Evolutionary conservation across 2,797 vertebrate species (phyloP).

Genomic region (Erpetoichthys calabaricus): DNA sequence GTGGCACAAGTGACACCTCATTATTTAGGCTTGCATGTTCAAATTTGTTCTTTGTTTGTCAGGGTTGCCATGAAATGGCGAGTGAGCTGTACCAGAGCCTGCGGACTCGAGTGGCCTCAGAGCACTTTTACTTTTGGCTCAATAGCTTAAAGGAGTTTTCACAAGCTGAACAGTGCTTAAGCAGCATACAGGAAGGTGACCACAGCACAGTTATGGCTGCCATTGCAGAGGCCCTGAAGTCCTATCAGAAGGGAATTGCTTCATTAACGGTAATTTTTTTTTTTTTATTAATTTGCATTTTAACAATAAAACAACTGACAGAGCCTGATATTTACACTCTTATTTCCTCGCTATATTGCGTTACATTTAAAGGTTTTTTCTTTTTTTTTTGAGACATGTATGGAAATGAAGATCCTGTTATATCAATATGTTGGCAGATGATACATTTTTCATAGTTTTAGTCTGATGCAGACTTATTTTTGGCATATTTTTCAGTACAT

Average conservation of each 20-base stretch:
- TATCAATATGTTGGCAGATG: too few relatives aligned
- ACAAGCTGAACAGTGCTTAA: conserved; percentile 82
- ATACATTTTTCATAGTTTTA: too few relatives aligned
- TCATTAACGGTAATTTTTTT: conserved; percentile 76
- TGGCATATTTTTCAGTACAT: too few relatives aligned
- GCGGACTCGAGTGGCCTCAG: conserved; percentile 86
- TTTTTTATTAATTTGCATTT: not conserved
- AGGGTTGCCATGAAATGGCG: conserved; percentile 94
- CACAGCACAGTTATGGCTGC: conserved; percentile 77
- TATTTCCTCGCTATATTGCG: too few relatives aligned
- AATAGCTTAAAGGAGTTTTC: conserved; percentile 96
- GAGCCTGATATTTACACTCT: too few relatives aligned
- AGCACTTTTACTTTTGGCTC: conserved; percentile 98
- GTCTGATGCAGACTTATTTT: too few relatives aligned
- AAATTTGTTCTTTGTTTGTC: conserved; percentile 6
- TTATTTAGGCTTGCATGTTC: not conserved
- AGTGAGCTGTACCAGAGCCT: conserved; percentile 87
- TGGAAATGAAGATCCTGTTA: too few relatives aligned
- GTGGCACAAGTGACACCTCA: too few relatives aligned
- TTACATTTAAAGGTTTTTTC: too few relatives aligned
- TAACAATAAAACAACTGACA: not conserved
- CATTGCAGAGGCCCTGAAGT: conserved; percentile 83
- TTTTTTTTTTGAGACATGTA: too few relatives aligned
- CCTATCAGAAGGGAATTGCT: conserved; percentile 93
- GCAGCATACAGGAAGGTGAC: conserved; percentile 66